phyloP scores from a whole-genome alignment of 2,113 vertebrate genomes.

The Aspiorhynchus laticeps region DNA sequence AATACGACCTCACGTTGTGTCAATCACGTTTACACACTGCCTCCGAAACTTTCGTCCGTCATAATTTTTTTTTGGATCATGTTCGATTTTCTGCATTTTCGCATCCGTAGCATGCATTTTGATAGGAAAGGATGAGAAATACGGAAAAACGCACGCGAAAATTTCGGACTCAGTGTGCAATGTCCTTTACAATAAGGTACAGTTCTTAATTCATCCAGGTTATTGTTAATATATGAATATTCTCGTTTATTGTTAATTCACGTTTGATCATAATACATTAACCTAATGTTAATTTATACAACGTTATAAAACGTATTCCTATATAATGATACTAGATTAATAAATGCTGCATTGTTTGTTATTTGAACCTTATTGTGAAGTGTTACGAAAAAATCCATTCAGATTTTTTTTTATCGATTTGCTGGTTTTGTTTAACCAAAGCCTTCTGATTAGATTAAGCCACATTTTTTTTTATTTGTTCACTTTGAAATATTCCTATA shows the following conservation, averaged over 20 bases:
- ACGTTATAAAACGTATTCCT: neutral
- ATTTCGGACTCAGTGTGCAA: no score
- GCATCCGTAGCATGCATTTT: no score
- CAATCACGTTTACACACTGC: no score
- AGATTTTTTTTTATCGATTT: slow-evolving; percentile 69
- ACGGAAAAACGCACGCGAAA: no score
- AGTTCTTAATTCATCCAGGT: neutral
- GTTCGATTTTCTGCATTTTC: no score
- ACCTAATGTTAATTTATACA: neutral
- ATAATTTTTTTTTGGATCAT: no score
- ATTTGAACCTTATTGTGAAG: neutral
- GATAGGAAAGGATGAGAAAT: no score
- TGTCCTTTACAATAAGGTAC: neutral
- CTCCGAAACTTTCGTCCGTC: no score
- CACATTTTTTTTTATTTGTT: slow-evolving; percentile 93
- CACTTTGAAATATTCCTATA: slow-evolving; percentile 93
- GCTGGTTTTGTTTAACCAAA: slow-evolving; percentile 54
- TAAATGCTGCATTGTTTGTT: neutral
- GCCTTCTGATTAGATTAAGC: slow-evolving; percentile 84
- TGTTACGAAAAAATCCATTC: slow-evolving; percentile 62
- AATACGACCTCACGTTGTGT: no score
- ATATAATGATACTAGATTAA: neutral
- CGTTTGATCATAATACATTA: neutral
- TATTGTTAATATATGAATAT: neutral
- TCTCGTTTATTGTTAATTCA: neutral